Conservation (phyloP, 2,888 invertebrate genomes). For the Spodoptera exigua region DNA sequence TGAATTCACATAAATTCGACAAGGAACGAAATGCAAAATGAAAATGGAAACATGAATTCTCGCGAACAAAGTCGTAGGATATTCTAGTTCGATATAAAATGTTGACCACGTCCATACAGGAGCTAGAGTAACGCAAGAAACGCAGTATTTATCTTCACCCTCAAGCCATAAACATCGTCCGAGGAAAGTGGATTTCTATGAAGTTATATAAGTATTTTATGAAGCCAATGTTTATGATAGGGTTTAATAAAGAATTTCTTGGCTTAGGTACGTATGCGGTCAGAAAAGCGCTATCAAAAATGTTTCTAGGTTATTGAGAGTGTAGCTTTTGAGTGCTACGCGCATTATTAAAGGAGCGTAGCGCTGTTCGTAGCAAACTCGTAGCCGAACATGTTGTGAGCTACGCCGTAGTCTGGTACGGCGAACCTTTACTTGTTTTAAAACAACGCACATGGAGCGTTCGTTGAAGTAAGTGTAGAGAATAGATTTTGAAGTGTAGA, state of each 20-base stretch:
- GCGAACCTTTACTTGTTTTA: no score
- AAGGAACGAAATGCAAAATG: no score
- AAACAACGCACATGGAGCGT: background rate
- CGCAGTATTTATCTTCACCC: conserved; percentile 36
- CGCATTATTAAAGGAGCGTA: background rate
- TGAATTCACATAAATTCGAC: no score
- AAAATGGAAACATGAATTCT: no score
- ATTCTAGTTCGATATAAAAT: conserved; percentile 26
- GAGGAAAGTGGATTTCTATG: conserved; percentile 48
- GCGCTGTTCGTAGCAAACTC: background rate
- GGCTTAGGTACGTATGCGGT: conserved; percentile 29
- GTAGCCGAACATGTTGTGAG: background rate
- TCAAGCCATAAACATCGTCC: conserved; percentile 35
- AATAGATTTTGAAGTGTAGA: background rate
- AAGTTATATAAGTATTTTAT: conserved; percentile 48
- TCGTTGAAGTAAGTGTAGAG: background rate
- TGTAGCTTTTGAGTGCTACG: conserved; percentile 9
- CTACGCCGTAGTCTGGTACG: no score
- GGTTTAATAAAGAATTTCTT: conserved; percentile 37
- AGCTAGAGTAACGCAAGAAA: conserved; percentile 9
- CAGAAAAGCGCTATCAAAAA: conserved; percentile 26
- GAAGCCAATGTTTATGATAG: conserved; percentile 44
- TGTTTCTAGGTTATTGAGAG: conserved; percentile 16
- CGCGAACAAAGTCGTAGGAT: no score
- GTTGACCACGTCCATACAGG: conserved; percentile 28